A percentile compares a stretch with the other conserved stretches of the same genome.
Conservation (phyloP, 2,888 invertebrate species). For the Philaethria dido region DNA sequence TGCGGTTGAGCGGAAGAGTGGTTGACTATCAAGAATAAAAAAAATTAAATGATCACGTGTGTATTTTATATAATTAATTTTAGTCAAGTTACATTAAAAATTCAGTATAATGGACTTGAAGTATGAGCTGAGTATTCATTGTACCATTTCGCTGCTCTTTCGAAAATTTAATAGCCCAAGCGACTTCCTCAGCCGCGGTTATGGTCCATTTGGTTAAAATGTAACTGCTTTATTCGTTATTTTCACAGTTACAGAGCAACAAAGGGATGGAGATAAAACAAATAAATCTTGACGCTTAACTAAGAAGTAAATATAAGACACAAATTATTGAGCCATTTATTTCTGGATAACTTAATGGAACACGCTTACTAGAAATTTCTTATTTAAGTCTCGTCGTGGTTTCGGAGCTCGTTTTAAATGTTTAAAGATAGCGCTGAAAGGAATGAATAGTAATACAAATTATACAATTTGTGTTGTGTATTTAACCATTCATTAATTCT, state of each 20-base stretch:
- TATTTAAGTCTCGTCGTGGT: constrained; percentile 26
- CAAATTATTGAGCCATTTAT: constrained; percentile 52
- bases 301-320: constrained; percentile 56
- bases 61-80: constrained; percentile 11
- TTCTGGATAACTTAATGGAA: constrained; percentile 51
- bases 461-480: neutral
- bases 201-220: constrained; percentile 68
- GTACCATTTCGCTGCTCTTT: constrained; percentile 41
- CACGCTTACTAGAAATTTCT: constrained; percentile 44
- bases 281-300: constrained; percentile 64
- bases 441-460: constrained; percentile 10
- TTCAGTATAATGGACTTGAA: constrained; percentile 30
- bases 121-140: constrained; percentile 30
- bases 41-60: neutral
- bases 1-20: too few species aligned
- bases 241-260: constrained; percentile 60
- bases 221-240: constrained; percentile 67
- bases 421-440: constrained; percentile 15
- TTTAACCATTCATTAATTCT: constrained; percentile 6
- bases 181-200: constrained; percentile 57
- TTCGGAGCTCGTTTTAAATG: constrained; percentile 22
- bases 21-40: too few species aligned
- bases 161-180: constrained; percentile 55
- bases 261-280: constrained; percentile 71
- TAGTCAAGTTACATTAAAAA: constrained; percentile 15